Percentiles rank a stretch among this genome's conserved stretches.
These are phyloP conservation scores for Kryptolebias ocellatus DNA, from an alignment of 2,797 vertebrate genomes.

Conservation along the genomic window DNA sequence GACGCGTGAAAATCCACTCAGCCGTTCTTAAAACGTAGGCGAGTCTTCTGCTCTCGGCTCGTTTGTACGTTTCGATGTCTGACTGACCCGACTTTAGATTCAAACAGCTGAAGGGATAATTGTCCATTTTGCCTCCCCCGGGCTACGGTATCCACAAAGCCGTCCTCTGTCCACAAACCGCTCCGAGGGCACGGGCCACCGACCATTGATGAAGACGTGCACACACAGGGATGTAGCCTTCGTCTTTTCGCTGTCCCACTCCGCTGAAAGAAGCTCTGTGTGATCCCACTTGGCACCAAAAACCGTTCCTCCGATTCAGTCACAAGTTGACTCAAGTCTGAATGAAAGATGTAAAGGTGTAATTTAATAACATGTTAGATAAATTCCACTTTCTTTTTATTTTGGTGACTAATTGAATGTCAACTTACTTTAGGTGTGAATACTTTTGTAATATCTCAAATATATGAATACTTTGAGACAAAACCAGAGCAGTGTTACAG, in stretches of 20 bases:
- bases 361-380: not conserved
- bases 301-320: slow-evolving; percentile 22
- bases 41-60: not conserved
- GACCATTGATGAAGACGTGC: slow-evolving; percentile 51
- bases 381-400: no score
- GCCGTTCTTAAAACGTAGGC: not conserved
- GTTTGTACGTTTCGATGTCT: slow-evolving; percentile 18
- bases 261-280: slow-evolving; percentile 50
- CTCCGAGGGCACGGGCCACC: slow-evolving; percentile 58
- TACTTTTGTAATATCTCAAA: no score
- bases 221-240: slow-evolving; percentile 24
- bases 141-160: slow-evolving; percentile 61
- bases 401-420: no score
- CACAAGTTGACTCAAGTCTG: slow-evolving; percentile 18
- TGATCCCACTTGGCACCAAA: slow-evolving; percentile 40
- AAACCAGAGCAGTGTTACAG: no score
- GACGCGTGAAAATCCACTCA: not conserved
- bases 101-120: slow-evolving; percentile 48
- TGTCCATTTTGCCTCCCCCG: slow-evolving; percentile 44
- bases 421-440: no score
- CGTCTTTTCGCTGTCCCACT: slow-evolving; percentile 34
- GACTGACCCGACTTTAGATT: slow-evolving; percentile 49
- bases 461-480: no score
- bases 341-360: slow-evolving; percentile 4
- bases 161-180: slow-evolving; percentile 55